Conservation (phyloP, 35 echinoderm and acorn worm species). For the Lytechinus variegatus region DNA sequence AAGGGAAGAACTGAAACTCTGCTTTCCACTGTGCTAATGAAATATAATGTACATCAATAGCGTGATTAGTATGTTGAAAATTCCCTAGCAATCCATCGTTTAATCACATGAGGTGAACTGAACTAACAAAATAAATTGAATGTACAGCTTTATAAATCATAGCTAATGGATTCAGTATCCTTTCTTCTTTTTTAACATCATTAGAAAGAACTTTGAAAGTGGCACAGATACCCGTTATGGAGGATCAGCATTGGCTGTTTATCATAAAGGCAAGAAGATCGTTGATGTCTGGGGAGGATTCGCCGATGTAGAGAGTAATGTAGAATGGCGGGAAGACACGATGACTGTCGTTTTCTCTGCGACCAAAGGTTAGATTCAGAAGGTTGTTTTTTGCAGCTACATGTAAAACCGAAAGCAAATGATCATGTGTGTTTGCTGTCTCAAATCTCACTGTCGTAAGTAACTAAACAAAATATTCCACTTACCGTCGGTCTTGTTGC, state of each 20-base stretch:
- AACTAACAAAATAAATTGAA: no score
- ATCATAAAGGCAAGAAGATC: slow-evolving; percentile 79
- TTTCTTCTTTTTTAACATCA: neutral
- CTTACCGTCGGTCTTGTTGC: no score
- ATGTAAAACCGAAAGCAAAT: no score
- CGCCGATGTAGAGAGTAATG: slow-evolving; percentile 52
- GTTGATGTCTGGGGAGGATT: slow-evolving; percentile 90
- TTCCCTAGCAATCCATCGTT: no score
- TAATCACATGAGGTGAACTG: no score
- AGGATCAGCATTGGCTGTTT: slow-evolving; percentile 77
- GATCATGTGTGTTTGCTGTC: no score
- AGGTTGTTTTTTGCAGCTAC: neutral
- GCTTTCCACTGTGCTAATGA: no score
- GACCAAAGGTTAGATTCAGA: slow-evolving; percentile 59
- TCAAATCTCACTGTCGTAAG: no score
- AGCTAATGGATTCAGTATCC: neutral
- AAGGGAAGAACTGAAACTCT: no score
- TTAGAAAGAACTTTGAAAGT: slow-evolving; percentile 72
- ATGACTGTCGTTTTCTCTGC: slow-evolving; percentile 66
- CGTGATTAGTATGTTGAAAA: no score
- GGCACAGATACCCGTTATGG: slow-evolving; percentile 59
- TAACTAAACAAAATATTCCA: no score
- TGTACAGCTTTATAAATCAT: neutral
- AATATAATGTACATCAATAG: no score
- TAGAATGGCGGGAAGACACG: slow-evolving; percentile 77